These are phyloP conservation scores for Sarcophaga carnaria DNA, from an alignment of 2,888 invertebrate species.

Conservation along the genomic window DNA sequence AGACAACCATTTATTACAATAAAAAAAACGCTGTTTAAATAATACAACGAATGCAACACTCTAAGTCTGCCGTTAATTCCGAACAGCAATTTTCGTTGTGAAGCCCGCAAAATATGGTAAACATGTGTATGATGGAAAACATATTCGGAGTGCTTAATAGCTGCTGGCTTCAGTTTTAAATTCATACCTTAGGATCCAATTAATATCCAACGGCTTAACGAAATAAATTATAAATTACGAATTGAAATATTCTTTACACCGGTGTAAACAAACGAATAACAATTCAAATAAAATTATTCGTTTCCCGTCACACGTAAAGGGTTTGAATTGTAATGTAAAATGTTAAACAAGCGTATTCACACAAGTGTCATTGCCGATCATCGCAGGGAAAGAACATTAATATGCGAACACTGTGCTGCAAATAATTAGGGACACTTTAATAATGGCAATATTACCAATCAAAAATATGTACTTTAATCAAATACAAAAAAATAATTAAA, in stretches of 20 bases:
- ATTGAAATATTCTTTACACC: constrained; percentile 58
- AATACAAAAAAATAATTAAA: too few relatives aligned
- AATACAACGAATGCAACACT: neutral
- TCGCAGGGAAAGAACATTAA: too few relatives aligned
- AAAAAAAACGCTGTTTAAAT: constrained; percentile 5
- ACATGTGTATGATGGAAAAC: constrained; percentile 60
- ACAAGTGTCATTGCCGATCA: constrained; percentile 42
- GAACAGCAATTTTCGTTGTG: neutral
- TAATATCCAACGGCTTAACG: constrained; percentile 51
- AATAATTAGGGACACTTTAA: too few relatives aligned
- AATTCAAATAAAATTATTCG: constrained; percentile 2
- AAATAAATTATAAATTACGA: constrained; percentile 39
- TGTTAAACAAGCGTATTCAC: constrained; percentile 49
- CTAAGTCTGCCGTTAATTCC: too few relatives aligned
- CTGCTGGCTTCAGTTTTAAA: neutral
- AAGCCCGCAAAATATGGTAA: constrained; percentile 14
- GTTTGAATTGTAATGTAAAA: constrained; percentile 21
- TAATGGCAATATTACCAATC: too few relatives aligned
- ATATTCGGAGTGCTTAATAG: neutral
- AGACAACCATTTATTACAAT: constrained; percentile 65
- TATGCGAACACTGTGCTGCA: too few relatives aligned
- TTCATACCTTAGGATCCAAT: constrained; percentile 61
- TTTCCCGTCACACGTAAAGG: constrained; percentile 22
- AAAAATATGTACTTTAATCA: too few relatives aligned
- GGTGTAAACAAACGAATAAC: constrained; percentile 54